Evolutionary conservation across 2,113 vertebrate genomes (phyloP).

Genomic region (Oxyura jamaicensis): DNA sequence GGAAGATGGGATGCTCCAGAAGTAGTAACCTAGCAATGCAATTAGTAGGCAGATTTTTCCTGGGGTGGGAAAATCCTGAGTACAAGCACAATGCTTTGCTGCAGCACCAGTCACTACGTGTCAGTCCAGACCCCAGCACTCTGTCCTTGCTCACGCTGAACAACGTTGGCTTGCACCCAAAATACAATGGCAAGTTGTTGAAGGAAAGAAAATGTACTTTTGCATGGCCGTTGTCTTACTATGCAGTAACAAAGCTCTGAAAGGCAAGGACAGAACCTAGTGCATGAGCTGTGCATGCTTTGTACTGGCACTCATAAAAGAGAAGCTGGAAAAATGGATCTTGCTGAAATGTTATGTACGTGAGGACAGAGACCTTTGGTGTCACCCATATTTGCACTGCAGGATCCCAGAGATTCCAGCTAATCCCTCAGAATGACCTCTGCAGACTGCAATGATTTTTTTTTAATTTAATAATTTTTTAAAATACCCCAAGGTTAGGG

Average conservation of each 20-base stretch:
- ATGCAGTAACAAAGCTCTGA: not conserved
- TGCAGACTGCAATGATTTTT: not conserved
- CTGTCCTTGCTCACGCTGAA: not conserved
- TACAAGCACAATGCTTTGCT: not conserved
- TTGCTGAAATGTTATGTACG: not conserved
- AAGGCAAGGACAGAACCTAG: not conserved
- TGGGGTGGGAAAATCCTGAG: not conserved
- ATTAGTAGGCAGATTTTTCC: not conserved
- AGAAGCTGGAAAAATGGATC: not conserved
- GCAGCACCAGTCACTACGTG: not conserved
- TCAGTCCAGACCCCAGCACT: not conserved
- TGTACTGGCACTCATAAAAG: not conserved
- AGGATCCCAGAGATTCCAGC: not conserved
- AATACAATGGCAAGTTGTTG: not conserved
- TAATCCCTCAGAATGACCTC: slow-evolving; percentile 25
- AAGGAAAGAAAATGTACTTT: not conserved
- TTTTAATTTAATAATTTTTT: not conserved
- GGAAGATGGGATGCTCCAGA: not conserved
- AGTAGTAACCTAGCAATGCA: not conserved
- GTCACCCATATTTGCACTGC: not conserved
- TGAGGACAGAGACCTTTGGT: not conserved
- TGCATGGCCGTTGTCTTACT: rapidly evolving
- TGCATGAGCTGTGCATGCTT: rapidly evolving
- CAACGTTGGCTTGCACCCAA: not conserved
- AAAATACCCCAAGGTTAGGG: not conserved